Base-by-base conservation (phyloP, 2,888 invertebrate genomes). In the Alcis repandata region DNA sequence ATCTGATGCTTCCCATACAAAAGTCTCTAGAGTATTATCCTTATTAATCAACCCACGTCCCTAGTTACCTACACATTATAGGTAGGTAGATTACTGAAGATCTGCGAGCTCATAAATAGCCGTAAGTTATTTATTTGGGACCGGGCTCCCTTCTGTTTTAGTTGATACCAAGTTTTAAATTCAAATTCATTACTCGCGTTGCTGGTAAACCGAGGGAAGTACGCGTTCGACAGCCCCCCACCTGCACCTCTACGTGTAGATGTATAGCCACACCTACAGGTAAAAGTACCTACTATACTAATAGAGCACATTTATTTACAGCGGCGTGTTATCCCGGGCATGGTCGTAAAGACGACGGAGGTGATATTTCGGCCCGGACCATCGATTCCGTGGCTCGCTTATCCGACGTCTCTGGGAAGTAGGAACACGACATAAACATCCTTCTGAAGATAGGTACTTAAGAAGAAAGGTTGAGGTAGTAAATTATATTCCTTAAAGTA, bases 231-330 rank as follows among this genome's bases (percentile, higher is more conserved):
- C 70, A 68, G 63, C 62, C 68, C 53, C 57, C 59, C 68, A 69
- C 61, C 67, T 70, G 52, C 68, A 69, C 61, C 67, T 70, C 49
- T 11, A 33, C 10, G 56, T 27, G 27, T 27, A 27, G n/a, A n/a
- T n/a, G n/a, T n/a, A n/a, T n/a, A n/a, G n/a, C n/a, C n/a, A n/a
- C n/a, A n/a, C n/a, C n/a, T n/a, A n/a, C n/a, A n/a, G n/a, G n/a
- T n/a, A n/a, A n/a, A n/a, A n/a, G n/a, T 27, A 27, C 27, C 27
- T 27, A 6, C 27, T 6, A n/a, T 67, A 70, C 69, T 69, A 72
- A 72, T 72, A 72, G 69, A 69, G 63, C 63, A 68, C 70, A 70
- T 72, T 68, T 70, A 69, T 70, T 64, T 49, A 65, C 56, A 46
- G 63, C 69, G 60, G 63, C 69, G 59, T 67, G 61, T 53, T 66